Evolutionary conservation across 2,888 invertebrate species (phyloP), one percentile per base, ranked within the genome.

Genomic region (Hirudinaria manillensis): DNA sequence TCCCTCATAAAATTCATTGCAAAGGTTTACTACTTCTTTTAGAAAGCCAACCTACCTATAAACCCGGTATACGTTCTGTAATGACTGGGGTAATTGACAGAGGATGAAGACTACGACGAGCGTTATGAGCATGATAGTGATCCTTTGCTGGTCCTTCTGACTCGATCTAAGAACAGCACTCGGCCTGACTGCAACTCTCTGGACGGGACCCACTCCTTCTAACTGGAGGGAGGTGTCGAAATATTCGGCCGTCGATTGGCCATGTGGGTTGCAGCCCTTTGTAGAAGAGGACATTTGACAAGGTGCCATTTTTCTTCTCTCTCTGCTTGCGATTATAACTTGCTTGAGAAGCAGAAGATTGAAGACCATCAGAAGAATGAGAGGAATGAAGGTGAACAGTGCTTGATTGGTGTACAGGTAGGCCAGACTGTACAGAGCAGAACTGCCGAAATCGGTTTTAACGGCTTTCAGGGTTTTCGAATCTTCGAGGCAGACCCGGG

Each of bases 41-140:
- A n/a, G n/a, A n/a, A n/a, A n/a, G n/a, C 45, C 45, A 45, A 7
- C 36, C 32, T 29, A 68, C 68, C 68, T 68, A 72, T 79, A 83
- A 0, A 82, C 80, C 32, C 79, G 78, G 81, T 89, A 90, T 51
- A 90, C 45, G 73, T 79, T 79, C 76, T 87, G 84, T 13, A 87
- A 86, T 0, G 91, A 90, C 80, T 89, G 89, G 0, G 91, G 91
- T 71, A 89, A 87, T 83, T 92, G 91, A 81, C 91, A 91, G 7
- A 91, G 82, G 61, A 91, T 87, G 83, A 92, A 91, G 75, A 91
- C 87, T 65, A 91, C 87, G 13, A 92, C 91, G 24, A 92, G 91
- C 0, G 90, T 89, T 75, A 92, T 91, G 55, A 92, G 85, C 82
- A 91, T 91, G 53, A 91, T 87, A 3, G 92, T 92, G 77, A 92